Evolutionary conservation across 2,113 vertebrate species (phyloP).

Genomic region (Smithornis capensis): DNA sequence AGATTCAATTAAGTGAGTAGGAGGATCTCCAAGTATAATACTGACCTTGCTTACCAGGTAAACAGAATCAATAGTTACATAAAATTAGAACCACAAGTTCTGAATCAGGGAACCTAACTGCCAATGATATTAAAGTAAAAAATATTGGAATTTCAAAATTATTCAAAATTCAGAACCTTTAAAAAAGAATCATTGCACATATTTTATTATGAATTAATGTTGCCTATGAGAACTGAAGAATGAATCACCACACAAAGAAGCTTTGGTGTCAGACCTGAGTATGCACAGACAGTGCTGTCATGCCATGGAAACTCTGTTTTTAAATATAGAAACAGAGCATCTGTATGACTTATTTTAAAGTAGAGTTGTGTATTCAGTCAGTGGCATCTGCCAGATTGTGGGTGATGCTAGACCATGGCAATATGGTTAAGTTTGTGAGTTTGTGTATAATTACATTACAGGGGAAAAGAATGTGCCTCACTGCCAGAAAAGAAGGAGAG

Average conservation of each 20-base stretch:
- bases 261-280: background rate
- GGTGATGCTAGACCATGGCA: constrained; percentile 32
- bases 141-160: background rate
- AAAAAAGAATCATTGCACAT: background rate
- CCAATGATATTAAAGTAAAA: background rate
- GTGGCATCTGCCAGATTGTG: constrained; percentile 26
- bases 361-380: constrained; percentile 5
- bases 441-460: constrained; percentile 16
- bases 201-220: background rate
- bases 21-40: background rate
- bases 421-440: constrained; percentile 16
- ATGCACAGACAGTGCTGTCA: constrained; percentile 6
- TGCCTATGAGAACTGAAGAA: background rate
- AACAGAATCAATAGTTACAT: background rate
- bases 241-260: background rate
- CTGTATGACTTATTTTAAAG: constrained; percentile 40
- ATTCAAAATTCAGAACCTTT: background rate
- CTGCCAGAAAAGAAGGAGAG: constrained; percentile 24
- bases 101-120: background rate
- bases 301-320: constrained; percentile 40
- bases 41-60: background rate
- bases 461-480: background rate
- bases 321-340: constrained; percentile 44
- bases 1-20: background rate
- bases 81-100: background rate